Percentiles rank a stretch among this genome's conserved stretches.
Conservation (phyloP, 2,888 invertebrate genomes). For the Hipparchia semele region DNA sequence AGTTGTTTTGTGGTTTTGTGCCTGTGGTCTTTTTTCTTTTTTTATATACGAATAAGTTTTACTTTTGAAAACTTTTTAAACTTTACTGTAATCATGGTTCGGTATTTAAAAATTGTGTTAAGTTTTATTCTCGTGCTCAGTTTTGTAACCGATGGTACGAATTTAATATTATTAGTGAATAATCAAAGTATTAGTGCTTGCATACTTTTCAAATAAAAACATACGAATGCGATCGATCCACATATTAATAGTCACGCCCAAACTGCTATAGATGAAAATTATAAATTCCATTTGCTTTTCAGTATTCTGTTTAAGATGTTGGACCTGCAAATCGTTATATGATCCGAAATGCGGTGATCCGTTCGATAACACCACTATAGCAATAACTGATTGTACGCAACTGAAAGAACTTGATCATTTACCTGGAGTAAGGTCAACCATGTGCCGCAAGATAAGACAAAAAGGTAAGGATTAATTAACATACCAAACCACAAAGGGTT, state of each 20-base stretch:
- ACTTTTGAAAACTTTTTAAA: neutral
- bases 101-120: constrained; percentile 20
- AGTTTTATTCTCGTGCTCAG: constrained; percentile 28
- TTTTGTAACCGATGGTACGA: constrained; percentile 36
- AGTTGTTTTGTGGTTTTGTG: too few relatives aligned
- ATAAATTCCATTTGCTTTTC: constrained; percentile 45
- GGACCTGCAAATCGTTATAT: constrained; percentile 94
- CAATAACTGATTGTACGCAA: constrained; percentile 91
- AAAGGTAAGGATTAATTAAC: constrained; percentile 84
- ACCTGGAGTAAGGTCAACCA: constrained; percentile 86
- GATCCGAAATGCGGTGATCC: constrained; percentile 97
- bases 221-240: too few relatives aligned
- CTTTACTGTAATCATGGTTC: constrained; percentile 9
- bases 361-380: constrained; percentile 94
- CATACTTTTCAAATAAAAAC: too few relatives aligned
- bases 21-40: too few relatives aligned
- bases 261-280: neutral
- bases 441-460: constrained; percentile 96
- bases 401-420: constrained; percentile 85
- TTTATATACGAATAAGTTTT: neutral
- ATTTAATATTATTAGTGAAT: too few relatives aligned
- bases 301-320: constrained; percentile 91
- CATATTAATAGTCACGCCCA: constrained; percentile 60
- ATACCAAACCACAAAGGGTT: neutral
- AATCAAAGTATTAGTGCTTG: neutral